Conservation (phyloP, 2,113 vertebrate species). For the Prochilodus magdalenae region DNA sequence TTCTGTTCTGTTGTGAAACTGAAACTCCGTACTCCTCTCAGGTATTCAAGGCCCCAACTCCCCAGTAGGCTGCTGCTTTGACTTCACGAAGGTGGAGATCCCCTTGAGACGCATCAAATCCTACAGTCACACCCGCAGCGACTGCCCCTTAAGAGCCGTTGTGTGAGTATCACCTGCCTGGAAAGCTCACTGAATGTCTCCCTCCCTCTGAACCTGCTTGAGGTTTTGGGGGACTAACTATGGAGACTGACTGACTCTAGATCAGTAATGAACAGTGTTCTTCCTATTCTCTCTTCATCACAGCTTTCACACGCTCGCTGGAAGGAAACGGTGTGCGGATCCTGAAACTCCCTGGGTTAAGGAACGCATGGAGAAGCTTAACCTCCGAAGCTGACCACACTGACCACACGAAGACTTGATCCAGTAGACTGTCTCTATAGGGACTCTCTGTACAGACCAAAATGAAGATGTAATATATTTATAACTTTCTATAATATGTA, state of each 20-base stretch:
- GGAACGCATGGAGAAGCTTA: not conserved
- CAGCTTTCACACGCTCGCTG: not conserved
- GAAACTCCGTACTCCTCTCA: constrained; percentile 1
- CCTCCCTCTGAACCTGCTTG: no score
- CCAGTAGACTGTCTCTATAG: no score
- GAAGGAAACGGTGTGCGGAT: not conserved
- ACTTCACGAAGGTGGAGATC: not conserved
- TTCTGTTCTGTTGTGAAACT: not conserved
- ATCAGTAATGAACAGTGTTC: no score
- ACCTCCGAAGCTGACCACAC: not conserved
- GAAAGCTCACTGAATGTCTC: no score
- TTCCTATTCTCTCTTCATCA: not conserved
- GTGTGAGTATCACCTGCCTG: not conserved
- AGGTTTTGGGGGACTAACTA: no score
- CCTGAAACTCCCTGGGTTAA: not conserved
- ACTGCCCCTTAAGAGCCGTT: not conserved
- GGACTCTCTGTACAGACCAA: no score
- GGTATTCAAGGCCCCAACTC: not conserved
- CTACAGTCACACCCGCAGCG: not conserved
- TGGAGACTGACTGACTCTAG: no score
- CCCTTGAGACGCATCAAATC: not conserved
- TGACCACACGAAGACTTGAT: no score
- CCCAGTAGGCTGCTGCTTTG: not conserved
- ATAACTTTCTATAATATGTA: no score
- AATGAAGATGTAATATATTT: no score